Conservation (phyloP, 2,888 invertebrate species). For the Onthophagus sagittarius region DNA sequence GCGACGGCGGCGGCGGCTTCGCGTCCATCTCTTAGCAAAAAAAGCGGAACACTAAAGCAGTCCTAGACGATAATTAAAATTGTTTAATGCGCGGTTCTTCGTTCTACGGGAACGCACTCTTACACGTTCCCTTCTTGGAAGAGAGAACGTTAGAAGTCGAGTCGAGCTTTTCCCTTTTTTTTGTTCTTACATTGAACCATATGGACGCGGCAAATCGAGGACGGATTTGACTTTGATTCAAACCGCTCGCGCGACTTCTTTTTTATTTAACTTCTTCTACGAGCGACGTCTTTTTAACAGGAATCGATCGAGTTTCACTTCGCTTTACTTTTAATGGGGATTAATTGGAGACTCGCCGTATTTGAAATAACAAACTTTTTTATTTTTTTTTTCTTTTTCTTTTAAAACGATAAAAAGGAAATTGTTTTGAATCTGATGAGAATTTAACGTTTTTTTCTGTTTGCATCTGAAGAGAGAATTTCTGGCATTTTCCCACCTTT, state of each 20-base stretch:
- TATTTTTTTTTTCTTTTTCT: not conserved
- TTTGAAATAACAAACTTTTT: not conserved
- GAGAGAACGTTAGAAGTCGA: not conserved
- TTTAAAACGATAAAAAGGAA: not conserved
- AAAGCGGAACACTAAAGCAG: not conserved
- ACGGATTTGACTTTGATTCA: not conserved
- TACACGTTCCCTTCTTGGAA: not conserved
- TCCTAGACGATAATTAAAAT: not conserved
- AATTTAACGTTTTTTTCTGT: too few species aligned
- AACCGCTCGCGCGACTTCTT: not conserved
- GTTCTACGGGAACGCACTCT: not conserved
- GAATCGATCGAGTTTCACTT: not conserved
- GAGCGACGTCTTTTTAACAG: not conserved
- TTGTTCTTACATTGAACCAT: not conserved
- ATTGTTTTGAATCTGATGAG: too few species aligned
- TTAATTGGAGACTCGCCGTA: not conserved
- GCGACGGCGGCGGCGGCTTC: constrained; percentile 18
- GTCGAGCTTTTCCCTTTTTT: not conserved
- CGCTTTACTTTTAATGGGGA: not conserved
- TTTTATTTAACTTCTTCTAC: not conserved
- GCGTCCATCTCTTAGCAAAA: not conserved
- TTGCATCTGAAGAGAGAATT: not conserved
- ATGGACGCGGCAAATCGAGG: not conserved
- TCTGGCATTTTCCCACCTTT: not conserved
- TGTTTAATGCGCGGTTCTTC: not conserved